Evolutionary conservation across 2,797 vertebrate genomes (phyloP).

Genomic region (Falco naumanni): DNA sequence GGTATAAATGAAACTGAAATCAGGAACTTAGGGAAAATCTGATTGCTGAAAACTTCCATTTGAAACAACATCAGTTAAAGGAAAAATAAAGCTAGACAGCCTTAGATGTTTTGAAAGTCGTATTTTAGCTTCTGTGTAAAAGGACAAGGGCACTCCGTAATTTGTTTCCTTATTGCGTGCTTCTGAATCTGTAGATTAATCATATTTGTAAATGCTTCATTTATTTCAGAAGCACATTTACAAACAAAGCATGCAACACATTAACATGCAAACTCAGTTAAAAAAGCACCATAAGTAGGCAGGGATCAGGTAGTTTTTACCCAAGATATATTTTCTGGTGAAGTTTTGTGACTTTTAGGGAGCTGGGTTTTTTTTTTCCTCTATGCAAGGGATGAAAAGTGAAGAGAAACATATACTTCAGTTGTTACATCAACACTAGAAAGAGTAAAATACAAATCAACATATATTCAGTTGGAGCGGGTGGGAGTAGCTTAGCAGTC

Average conservation of each 20-base stretch:
- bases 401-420: neutral
- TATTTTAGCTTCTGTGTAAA: conserved; percentile 34
- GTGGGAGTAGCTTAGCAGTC: neutral
- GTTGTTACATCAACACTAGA: neutral
- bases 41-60: conserved; percentile 53
- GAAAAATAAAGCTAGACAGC: conserved; percentile 22
- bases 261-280: conserved; percentile 59
- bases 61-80: conserved; percentile 20
- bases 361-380: neutral
- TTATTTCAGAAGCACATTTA: conserved; percentile 70
- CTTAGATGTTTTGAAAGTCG: conserved; percentile 57
- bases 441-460: conserved; percentile 26
- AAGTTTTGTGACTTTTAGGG: conserved; percentile 7
- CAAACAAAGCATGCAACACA: conserved; percentile 63
- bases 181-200: conserved; percentile 68
- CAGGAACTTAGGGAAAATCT: conserved; percentile 11
- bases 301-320: conserved; percentile 40
- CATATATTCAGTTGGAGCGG: neutral
- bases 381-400: neutral
- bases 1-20: conserved; percentile 29
- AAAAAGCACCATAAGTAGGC: conserved; percentile 41
- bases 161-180: conserved; percentile 55
- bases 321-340: conserved; percentile 3
- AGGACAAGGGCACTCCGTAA: conserved; percentile 54
- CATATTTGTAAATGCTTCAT: conserved; percentile 71